Percentiles rank a stretch among this genome's conserved stretches.
These are phyloP conservation scores for Parus major DNA, from an alignment of 2,113 vertebrate genomes.

Conservation along the genomic window DNA sequence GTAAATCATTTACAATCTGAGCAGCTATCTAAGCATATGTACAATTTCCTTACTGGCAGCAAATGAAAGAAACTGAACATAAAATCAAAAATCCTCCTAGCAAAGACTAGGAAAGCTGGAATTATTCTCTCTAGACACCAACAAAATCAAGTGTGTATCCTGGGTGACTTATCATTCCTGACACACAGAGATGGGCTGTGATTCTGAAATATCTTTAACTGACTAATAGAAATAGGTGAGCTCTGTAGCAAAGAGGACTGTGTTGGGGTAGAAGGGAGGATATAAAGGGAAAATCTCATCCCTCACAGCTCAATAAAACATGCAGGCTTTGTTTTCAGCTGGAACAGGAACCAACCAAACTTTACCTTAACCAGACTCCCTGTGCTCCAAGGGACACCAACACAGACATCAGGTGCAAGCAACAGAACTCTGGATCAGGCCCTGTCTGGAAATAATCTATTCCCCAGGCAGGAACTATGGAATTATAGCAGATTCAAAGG, in stretches of 20 bases:
- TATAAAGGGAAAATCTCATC: neutral
- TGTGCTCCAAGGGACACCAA: neutral
- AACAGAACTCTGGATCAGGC: neutral
- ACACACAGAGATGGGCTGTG: neutral
- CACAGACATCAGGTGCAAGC: neutral
- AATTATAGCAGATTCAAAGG: neutral
- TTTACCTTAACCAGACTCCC: neutral
- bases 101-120: neutral
- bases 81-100: slow-evolving; percentile 28
- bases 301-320: neutral
- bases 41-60: slow-evolving; percentile 8
- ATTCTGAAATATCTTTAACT: neutral
- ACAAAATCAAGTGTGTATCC: neutral
- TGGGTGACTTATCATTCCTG: neutral
- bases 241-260: neutral
- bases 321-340: neutral
- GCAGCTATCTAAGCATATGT: neutral
- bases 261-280: neutral
- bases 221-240: neutral
- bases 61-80: slow-evolving; percentile 35
- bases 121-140: neutral
- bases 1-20: slow-evolving; percentile 32
- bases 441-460: neutral
- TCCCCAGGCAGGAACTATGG: neutral
- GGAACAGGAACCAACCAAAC: neutral